phyloP scores from a whole-genome alignment of 2,797 vertebrate genomes.

The Lophotriccus pileatus region DNA sequence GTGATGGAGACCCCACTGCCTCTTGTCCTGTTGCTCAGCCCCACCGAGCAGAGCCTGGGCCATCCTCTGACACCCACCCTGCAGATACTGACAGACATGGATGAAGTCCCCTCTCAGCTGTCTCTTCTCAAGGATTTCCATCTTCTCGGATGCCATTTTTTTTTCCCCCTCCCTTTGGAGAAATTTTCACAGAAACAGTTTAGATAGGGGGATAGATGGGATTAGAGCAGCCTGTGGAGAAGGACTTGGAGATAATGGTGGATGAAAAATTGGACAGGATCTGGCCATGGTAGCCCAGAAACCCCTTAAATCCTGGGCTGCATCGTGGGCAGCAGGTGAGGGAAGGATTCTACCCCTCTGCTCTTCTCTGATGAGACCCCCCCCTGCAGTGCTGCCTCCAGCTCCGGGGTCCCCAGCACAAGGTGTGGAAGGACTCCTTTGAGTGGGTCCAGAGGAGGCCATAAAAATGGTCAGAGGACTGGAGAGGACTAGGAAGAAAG shows the following conservation, averaged over 20 bases:
- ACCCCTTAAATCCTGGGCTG: neutral
- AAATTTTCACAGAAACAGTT: neutral
- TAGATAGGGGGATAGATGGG: neutral
- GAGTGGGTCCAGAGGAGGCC: neutral
- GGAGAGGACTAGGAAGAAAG: neutral
- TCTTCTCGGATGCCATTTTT: neutral
- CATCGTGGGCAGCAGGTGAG: accelerated
- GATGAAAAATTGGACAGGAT: neutral
- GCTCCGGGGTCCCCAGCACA: neutral
- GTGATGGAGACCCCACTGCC: neutral
- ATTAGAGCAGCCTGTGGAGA: neutral
- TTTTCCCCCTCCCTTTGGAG: neutral
- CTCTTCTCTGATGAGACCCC: neutral
- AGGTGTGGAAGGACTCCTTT: neutral
- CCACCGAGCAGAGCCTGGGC: neutral
- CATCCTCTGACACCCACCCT: neutral
- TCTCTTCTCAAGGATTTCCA: neutral
- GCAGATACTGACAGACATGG: neutral
- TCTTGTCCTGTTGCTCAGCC: too few relatives aligned
- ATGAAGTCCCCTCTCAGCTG: neutral
- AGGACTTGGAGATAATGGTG: neutral
- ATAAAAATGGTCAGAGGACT: neutral
- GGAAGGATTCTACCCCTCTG: neutral
- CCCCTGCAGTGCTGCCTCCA: neutral
- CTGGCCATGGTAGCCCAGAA: accelerated